Conservation (phyloP, 1,140 invertebrate species). For the Leucophenga varia region DNA sequence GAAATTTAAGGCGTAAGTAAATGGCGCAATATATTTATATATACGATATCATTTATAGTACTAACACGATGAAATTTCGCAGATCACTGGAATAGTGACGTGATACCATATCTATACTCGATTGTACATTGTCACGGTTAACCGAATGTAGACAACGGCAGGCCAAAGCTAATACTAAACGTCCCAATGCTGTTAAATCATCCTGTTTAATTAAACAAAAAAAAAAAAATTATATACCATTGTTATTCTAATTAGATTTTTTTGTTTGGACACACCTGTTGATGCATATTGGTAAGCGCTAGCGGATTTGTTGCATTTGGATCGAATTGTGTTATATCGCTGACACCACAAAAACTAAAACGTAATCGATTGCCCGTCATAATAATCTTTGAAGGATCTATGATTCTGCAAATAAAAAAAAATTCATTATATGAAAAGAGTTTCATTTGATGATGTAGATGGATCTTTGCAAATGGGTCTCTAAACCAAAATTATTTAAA, state of each 20-base stretch:
- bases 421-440: constrained; percentile 44
- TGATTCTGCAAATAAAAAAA: constrained; percentile 62
- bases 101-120: constrained; percentile 85
- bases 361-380: constrained; percentile 72
- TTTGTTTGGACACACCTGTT: too few relatives aligned
- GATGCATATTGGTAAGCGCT: constrained; percentile 75
- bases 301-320: constrained; percentile 60
- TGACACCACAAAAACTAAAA: constrained; percentile 79
- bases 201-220: constrained; percentile 65
- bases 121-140: constrained; percentile 79
- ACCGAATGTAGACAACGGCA: constrained; percentile 87
- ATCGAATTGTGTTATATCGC: constrained; percentile 83
- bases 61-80: constrained; percentile 89
- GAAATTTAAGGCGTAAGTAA: too few relatives aligned
- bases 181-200: constrained; percentile 89
- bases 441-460: too few relatives aligned
- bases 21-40: too few relatives aligned
- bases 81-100: constrained; percentile 90
- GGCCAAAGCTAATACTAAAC: constrained; percentile 85
- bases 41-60: too few relatives aligned
- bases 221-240: not conserved
- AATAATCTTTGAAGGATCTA: constrained; percentile 92
- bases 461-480: too few relatives aligned
- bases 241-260: not conserved
- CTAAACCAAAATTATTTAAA: too few relatives aligned